A percentile compares a stretch with the other conserved stretches of the same genome.
Evolutionary conservation across 2,797 vertebrate genomes (phyloP).

Genomic region (Paratrypauchen microcephalus): DNA sequence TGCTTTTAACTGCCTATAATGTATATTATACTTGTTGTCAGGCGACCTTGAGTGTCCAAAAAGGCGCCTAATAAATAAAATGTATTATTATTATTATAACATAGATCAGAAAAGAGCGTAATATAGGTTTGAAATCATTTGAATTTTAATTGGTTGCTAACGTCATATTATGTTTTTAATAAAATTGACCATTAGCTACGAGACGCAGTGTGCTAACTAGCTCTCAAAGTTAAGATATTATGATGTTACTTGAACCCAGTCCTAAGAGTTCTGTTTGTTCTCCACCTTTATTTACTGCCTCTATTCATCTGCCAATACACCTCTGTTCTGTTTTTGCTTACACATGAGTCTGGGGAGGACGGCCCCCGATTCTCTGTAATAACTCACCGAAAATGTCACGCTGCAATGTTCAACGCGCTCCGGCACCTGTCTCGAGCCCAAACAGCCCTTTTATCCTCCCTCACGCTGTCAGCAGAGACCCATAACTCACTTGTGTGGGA

Average conservation of each 20-base stretch:
- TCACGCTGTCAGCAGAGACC: constrained; percentile 23
- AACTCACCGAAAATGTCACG: constrained; percentile 54
- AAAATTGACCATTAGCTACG: too few relatives aligned
- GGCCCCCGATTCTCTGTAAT: constrained; percentile 27
- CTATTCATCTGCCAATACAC: constrained; percentile 58
- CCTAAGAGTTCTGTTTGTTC: constrained; percentile 6
- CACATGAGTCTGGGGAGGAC: constrained; percentile 31
- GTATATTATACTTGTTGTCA: too few relatives aligned
- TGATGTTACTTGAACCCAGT: neutral
- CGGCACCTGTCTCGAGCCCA: constrained; percentile 22
- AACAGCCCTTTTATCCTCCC: constrained; percentile 14
- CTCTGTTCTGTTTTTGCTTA: constrained; percentile 26
- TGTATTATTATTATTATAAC: too few relatives aligned
- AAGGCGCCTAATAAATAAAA: too few relatives aligned
- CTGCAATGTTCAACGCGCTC: constrained; percentile 33
- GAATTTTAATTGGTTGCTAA: too few relatives aligned
- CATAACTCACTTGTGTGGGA: constrained; percentile 32
- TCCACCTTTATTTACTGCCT: constrained; percentile 54
- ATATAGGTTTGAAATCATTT: too few relatives aligned
- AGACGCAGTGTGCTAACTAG: too few relatives aligned
- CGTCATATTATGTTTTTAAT: too few relatives aligned
- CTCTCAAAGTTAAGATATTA: too few relatives aligned
- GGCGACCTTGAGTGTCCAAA: too few relatives aligned
- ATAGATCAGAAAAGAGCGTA: too few relatives aligned
- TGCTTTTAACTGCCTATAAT: too few relatives aligned